Base-by-base conservation (phyloP, 2,888 invertebrate genomes). In the Sepiola atlantica region DNA sequence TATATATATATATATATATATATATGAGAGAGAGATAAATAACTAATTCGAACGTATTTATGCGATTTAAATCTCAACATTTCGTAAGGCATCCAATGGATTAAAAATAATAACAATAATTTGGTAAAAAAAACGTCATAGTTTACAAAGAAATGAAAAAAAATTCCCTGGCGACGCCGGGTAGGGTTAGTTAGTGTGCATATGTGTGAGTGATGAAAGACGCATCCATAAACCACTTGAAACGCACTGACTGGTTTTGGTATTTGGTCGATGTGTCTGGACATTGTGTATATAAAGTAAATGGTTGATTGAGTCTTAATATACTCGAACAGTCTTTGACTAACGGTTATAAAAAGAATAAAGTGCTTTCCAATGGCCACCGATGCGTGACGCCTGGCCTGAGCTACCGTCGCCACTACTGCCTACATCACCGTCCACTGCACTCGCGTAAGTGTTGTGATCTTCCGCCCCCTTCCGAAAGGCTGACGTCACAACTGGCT, bases 291-390 rank as follows among this genome's bases (percentile, higher is more conserved):
- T 16, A 77, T 16, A 77, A 77, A n/a, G 32, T 77, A 77, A 77
- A 77, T 77, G 77, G 77, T 77, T 77, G 77, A 77, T 77, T 77
- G 77, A 77, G 32, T 77, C 77, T n/a, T 77, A 77, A 77, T 77
- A 77, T 77, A 77, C 77, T 77, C 16, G 32, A 77, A 77, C 77
- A 77, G 77, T 77, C 77, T 77, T 77, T 77, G 77, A 77, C n/a
- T 77, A 77, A 77, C n/a, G 77, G 77, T 77, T 77, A 77, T 77
- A 77, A 77, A 77, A 77, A 77, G 77, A 77, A 77, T 77, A 77
- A 77, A 77, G 77, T 77, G 77, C 77, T 77, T 77, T 77, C n/a
- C 32, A 32, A 77, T 77, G 18, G 77, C n/a, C 77, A 77, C 77
- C 18, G 77, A 77, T n/a, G 77, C 77, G 32, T 77, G 77, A 77